Base-by-base conservation (phyloP, 1,140 invertebrate genomes). In the Limonius californicus region DNA sequence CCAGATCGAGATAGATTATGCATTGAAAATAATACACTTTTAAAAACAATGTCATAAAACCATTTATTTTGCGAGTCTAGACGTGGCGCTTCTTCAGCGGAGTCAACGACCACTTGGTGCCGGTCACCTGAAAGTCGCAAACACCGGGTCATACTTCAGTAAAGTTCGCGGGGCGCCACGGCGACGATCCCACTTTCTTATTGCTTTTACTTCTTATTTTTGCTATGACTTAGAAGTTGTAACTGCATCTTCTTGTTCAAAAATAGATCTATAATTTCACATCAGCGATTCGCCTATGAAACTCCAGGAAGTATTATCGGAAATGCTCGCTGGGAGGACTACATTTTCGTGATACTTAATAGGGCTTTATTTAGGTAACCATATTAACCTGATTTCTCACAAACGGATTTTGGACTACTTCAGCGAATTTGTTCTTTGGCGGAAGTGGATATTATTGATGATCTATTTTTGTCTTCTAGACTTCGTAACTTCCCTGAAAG, bases 71-170 rank as follows among this genome's bases (percentile, higher is more conserved):
- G 16, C 50, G 20, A 55, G 59, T 61, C 59, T 61, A 61, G 59
- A 61, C 59, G 23, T 55, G 59, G 59, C 47, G 59, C 59, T 61
- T 61, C 59, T 61, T 61, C 50, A 19, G n/a, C 16, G 45, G 59
- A 64, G 62, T 64, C 62, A 64, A 64, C 55, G 62, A 64, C 62
- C 62, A 64, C 58, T 60, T 60, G 62, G 54, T 60, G 62, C 62
- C 62, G 54, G 57, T 64, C 62, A 64, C 62, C 62, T 64, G 58
- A 64, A 64, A 60, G 57, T 64, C 62, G 62, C 62, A 64, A 64
- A 64, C 62, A 64, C 62, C 62, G 62, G 62, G 47, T 56, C 57
- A 64, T 64, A 60, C 62, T 64, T 64, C 58, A 59, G 47, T 60
- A 64, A 59, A 60, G 57, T 64, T 59, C 43, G 62, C 23, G 55